phyloP scores from a whole-genome alignment of 2,113 vertebrate species.

The Tautogolabrus adspersus region DNA sequence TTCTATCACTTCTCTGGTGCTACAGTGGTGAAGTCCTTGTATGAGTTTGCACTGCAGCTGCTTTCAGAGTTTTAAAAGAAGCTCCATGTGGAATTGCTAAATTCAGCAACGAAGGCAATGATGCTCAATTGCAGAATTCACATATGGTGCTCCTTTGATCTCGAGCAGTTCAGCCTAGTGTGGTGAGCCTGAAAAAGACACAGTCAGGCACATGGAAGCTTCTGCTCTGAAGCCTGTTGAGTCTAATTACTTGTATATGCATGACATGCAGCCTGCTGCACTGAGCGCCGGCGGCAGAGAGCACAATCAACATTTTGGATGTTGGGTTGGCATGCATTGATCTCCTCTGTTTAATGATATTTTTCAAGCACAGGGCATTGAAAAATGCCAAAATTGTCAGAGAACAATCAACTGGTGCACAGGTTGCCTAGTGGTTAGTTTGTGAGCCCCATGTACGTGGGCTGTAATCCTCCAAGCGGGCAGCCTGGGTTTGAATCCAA shows the following conservation, averaged over 20 bases:
- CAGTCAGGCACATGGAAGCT: slow-evolving; percentile 31
- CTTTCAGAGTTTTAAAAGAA: slow-evolving; percentile 12
- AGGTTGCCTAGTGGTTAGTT: too few relatives aligned
- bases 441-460: too few relatives aligned
- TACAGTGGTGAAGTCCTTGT: slow-evolving; percentile 7
- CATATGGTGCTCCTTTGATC: slow-evolving; percentile 61
- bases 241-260: slow-evolving; percentile 22
- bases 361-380: background rate
- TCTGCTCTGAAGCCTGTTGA: slow-evolving; percentile 34
- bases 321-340: slow-evolving; percentile 15
- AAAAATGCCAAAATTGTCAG: background rate
- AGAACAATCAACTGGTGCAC: background rate
- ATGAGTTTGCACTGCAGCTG: slow-evolving; percentile 43
- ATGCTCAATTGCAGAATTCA: slow-evolving; percentile 36
- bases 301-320: slow-evolving; percentile 9
- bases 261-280: slow-evolving; percentile 25
- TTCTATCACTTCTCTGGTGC: background rate
- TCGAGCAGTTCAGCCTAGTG: slow-evolving; percentile 12
- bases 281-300: slow-evolving; percentile 3
- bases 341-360: slow-evolving; percentile 10
- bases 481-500: too few relatives aligned
- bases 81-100: slow-evolving; percentile 34
- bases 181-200: slow-evolving; percentile 21
- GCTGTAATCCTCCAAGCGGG: too few relatives aligned
- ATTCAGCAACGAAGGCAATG: slow-evolving; percentile 30